Conservation (phyloP, 2,113 vertebrate genomes). For the Ariopsis seemanni region DNA sequence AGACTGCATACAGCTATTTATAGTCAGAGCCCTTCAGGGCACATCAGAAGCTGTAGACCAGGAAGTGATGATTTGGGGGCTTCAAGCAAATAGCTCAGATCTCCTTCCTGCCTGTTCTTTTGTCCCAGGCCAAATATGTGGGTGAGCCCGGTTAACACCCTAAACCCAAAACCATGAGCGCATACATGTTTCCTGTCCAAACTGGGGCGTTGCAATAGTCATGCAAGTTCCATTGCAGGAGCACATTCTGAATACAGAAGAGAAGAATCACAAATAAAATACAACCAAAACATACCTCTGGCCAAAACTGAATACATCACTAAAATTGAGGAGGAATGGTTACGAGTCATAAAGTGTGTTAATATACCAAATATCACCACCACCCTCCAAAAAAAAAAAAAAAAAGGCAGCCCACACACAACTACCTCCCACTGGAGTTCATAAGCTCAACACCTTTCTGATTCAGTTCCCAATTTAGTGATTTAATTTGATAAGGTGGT, state of each 20-base stretch:
- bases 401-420: no score
- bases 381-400: no score
- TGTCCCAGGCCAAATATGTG: slow-evolving; percentile 77
- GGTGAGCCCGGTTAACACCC: slow-evolving; percentile 78
- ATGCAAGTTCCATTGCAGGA: slow-evolving; percentile 29
- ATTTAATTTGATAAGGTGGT: neutral
- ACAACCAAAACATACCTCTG: slow-evolving; percentile 7
- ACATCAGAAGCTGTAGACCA: slow-evolving; percentile 46
- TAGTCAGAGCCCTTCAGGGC: slow-evolving; percentile 35
- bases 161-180: slow-evolving; percentile 62
- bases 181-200: slow-evolving; percentile 64
- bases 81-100: slow-evolving; percentile 62
- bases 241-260: neutral
- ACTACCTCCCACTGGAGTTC: neutral
- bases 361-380: neutral
- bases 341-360: neutral
- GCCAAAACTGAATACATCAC: neutral
- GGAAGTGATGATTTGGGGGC: slow-evolving; percentile 55
- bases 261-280: slow-evolving; percentile 20
- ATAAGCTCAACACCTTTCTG: neutral
- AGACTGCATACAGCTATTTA: slow-evolving; percentile 44
- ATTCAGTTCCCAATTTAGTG: neutral
- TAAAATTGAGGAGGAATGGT: neutral
- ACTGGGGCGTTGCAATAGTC: slow-evolving; percentile 42
- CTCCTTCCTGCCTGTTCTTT: slow-evolving; percentile 63